phyloP scores from a whole-genome alignment of 2,113 vertebrate genomes.

The Telmatochromis bifrenatus region DNA sequence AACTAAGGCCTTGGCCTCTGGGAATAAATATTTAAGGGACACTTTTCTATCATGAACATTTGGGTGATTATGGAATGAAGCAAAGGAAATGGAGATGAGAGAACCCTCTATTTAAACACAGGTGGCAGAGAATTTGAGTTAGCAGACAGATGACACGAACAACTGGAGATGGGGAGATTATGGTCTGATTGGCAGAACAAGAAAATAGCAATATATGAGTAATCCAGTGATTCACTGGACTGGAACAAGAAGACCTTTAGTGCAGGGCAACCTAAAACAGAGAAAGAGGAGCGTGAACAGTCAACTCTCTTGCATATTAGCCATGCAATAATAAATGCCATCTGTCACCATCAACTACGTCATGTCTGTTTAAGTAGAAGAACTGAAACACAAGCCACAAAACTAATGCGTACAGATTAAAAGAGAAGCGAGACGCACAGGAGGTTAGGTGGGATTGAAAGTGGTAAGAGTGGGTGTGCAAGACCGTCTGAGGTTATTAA shows the following conservation, averaged over 20 bases:
- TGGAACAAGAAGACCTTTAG: neutral
- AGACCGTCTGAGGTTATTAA: neutral
- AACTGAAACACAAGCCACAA: neutral
- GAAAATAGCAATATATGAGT: neutral
- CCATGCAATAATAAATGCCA: neutral
- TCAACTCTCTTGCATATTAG: neutral
- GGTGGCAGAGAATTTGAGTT: neutral
- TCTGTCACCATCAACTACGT: neutral
- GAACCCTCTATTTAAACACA: neutral
- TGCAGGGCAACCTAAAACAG: neutral
- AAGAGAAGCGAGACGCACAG: neutral
- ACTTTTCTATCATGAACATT: neutral
- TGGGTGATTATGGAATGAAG: neutral
- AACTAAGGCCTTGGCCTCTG: neutral
- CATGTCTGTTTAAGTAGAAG: neutral
- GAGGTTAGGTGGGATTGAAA: neutral
- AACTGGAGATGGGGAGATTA: neutral
- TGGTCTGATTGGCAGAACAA: neutral
- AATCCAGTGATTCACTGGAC: neutral
- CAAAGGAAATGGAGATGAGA: neutral
- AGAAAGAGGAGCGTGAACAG: neutral
- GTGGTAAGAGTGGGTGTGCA: neutral
- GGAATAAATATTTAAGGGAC: neutral
- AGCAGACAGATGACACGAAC: neutral
- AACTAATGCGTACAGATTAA: conserved; percentile 7